Base-by-base conservation (phyloP, 2,113 vertebrate species). In the Recurvirostra avosetta region DNA sequence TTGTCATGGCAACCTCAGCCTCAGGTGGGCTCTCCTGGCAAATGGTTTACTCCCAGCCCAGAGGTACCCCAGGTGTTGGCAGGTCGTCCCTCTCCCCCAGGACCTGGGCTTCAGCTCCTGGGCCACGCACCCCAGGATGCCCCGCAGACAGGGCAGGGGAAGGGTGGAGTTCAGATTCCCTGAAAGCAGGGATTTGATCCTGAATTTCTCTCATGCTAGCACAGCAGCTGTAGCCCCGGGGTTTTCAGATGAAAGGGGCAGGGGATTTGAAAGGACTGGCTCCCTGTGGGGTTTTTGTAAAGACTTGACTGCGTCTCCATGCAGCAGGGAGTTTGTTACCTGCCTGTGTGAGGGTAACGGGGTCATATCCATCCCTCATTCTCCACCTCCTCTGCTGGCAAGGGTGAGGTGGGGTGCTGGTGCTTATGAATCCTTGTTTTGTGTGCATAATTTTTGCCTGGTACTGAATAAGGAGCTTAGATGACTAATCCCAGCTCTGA, bases 1-100 rank as follows among this genome's bases (percentile, higher is more conserved):
- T 95, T 79, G 74, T 94, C 85, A 83, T 93, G 63, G 71, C 71
- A 97, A 80, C 81, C 14, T 70, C 75, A 80, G 85, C 82, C 74
- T 86, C 62, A 79, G 93, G 58, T 96, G 86, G 52, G n/a, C 38
- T 92, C 27, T 86, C 55, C n/a, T 86, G 68, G 80, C 66, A 68
- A 55, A 82, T 59, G 2, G 66, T 91, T 88, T 80, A 61, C 41
- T 89, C 19, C 23, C 11, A 78, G 40, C 43, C 27, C 22, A 49
- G 62, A 59, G 7, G 34, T 82, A 43, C 12, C 18, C 8, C 61
- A 49, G 32, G 40, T 67, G 23, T 8, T 92, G 58, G 52, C 74
- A 88, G 25, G 62, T 92, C 49, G 55, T 45, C 50, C 19, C 5
- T 66, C 53, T 89, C 13, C 25, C 15, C 12, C 15, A 81, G 49